Percentiles rank a stretch among this genome's conserved stretches.
These are phyloP conservation scores for Sminthurinus aureus DNA, from an alignment of 2,888 invertebrate species.

Conservation along the genomic window DNA sequence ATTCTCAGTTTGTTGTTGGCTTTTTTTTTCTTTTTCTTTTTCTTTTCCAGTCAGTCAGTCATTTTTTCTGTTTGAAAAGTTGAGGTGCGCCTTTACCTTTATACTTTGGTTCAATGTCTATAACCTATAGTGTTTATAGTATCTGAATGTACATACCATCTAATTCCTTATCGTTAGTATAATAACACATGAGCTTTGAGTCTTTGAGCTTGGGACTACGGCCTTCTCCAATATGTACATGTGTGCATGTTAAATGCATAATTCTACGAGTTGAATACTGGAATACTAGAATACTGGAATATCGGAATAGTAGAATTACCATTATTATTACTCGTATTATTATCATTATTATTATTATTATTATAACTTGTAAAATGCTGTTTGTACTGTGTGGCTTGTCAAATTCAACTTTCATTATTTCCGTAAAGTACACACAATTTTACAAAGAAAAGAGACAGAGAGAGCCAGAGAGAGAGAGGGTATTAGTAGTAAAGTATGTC, in stretches of 20 bases:
- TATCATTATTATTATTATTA: neutral
- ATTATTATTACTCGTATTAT: neutral
- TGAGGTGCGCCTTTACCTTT: constrained; percentile 18
- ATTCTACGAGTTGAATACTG: too few species aligned
- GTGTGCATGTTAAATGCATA: neutral
- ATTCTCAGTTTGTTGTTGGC: neutral
- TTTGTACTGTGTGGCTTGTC: neutral
- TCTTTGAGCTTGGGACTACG: too few species aligned
- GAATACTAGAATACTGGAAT: too few species aligned
- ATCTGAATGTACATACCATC: neutral
- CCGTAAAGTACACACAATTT: constrained; percentile 6
- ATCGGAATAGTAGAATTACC: too few species aligned
- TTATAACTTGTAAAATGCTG: neutral
- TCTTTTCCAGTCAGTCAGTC: constrained; percentile 9
- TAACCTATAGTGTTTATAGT: neutral
- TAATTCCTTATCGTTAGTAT: neutral
- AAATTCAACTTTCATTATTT: constrained; percentile 18
- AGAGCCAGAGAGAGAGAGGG: neutral
- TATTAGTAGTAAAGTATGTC: neutral
- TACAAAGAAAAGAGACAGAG: neutral
- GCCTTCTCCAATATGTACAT: too few species aligned
- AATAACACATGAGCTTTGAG: neutral
- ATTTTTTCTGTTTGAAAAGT: constrained; percentile 5
- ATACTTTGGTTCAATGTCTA: neutral
- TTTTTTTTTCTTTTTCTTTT: neutral